These are phyloP conservation scores for Microdon myrmicae DNA, from an alignment of 2,888 invertebrate species.

Conservation along the genomic window DNA sequence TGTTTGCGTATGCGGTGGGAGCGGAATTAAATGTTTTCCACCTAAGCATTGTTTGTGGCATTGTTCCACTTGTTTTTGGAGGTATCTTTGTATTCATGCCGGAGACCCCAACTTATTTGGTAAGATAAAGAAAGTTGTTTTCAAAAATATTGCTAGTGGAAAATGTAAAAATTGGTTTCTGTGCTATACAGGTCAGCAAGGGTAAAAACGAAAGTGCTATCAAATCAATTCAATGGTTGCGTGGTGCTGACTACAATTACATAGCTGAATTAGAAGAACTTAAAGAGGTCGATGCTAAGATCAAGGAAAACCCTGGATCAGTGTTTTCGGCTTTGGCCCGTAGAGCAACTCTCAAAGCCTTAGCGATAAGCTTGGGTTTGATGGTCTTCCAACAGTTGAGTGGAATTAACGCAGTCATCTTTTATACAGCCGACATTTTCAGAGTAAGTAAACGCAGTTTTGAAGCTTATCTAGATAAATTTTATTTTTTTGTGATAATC, in stretches of 20 bases:
- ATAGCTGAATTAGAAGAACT: conserved; percentile 74
- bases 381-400: conserved; percentile 92
- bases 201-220: conserved; percentile 75
- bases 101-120: conserved; percentile 82
- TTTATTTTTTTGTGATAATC: conserved; percentile 16
- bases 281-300: conserved; percentile 69
- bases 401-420: conserved; percentile 85
- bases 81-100: conserved; percentile 84
- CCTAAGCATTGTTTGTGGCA: conserved; percentile 61
- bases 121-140: conserved; percentile 59
- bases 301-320: conserved; percentile 70
- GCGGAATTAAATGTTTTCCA: conserved; percentile 59
- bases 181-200: conserved; percentile 67
- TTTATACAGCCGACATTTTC: conserved; percentile 82
- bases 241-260: conserved; percentile 78
- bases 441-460: conserved; percentile 68
- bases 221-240: conserved; percentile 75
- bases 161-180: too few relatives aligned
- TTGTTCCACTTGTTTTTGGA: conserved; percentile 74
- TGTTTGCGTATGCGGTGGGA: conserved; percentile 78
- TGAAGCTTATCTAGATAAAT: not conserved
- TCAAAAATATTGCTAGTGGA: not conserved
- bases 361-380: conserved; percentile 78
- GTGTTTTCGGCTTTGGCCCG: conserved; percentile 71
- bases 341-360: conserved; percentile 72